Evolutionary conservation across 2,113 vertebrate genomes (phyloP).

Genomic region (Pteruthius melanotis): DNA sequence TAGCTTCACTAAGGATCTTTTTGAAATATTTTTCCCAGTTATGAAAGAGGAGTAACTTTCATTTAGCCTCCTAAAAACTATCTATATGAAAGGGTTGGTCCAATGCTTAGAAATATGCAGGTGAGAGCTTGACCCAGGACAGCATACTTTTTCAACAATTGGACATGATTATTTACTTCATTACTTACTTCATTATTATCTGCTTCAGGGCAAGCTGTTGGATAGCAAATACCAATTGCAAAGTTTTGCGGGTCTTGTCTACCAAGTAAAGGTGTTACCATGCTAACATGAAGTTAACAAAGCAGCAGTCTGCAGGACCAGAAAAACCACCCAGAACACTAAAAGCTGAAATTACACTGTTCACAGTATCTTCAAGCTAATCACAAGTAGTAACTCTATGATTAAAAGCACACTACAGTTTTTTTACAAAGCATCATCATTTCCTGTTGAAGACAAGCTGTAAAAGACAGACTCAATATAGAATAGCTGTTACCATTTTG

Average conservation of each 20-base stretch:
- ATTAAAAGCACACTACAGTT: background rate
- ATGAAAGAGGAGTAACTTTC: background rate
- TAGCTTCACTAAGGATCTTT: slow-evolving; percentile 17
- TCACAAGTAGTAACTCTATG: background rate
- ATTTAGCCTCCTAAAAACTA: background rate
- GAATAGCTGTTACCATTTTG: background rate
- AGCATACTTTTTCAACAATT: background rate
- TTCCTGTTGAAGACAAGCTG: background rate
- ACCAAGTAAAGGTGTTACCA: background rate
- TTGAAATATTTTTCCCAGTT: slow-evolving; percentile 29
- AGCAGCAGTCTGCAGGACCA: background rate
- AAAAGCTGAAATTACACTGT: background rate
- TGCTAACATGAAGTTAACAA: background rate
- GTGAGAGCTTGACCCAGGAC: background rate
- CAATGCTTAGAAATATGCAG: background rate
- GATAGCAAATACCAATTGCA: background rate
- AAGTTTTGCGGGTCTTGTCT: background rate
- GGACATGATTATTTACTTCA: background rate
- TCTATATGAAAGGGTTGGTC: background rate
- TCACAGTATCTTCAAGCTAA: background rate
- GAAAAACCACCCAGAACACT: background rate
- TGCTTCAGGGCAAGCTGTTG: background rate
- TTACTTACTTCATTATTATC: too few relatives aligned
- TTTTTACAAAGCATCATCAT: background rate
- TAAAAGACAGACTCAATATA: background rate